Base-by-base conservation (phyloP, 2,113 vertebrate genomes). In the Caloenas nicobarica region DNA sequence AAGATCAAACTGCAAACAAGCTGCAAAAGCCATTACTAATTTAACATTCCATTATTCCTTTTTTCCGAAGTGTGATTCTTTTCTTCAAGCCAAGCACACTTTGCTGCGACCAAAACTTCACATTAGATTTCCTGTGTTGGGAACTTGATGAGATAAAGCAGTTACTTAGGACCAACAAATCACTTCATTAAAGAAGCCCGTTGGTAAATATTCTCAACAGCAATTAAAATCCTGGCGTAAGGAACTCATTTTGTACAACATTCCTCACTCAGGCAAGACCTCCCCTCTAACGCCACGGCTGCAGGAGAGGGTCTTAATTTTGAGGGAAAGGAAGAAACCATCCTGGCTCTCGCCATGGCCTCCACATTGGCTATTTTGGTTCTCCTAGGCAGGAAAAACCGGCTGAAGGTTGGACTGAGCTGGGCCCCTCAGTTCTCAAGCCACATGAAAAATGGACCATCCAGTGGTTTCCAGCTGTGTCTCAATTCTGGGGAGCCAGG, bases 81-180 rank as follows among this genome's bases (percentile, higher is more conserved):
- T 94, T 89, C 85, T 93, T 89, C 87, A 79, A 95, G 76, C 81
- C 83, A 94, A 97, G 80, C 74, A 91, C 74, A 74, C 84, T 96
- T 95, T 96, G 48, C 87, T 74, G 83, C 71, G 80, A 97, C 84
- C 73, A 95, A 95, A 82, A 36, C 53, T 95, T 96, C 92, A 84
- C 93, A 74, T 88, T 94, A 85, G 56, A 96, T 96, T 96, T 97
- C 89, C 92, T 94, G 76, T 65, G 42, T 90, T 82, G 51, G 58
- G 69, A 93, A 65, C 29, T 85, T 96, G 88, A 95, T 70, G 86
- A 69, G 82, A 94, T 95, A 95, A 96, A 92, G 81, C 80, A 96
- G 86, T 95, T 95, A 94, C 86, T 96, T 88, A 73, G 80, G 94
- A 95, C 79, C 54, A 93, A 95, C 85, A 96, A 96, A 94, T 88